These are phyloP conservation scores for Exephanes ischioxanthus DNA, from an alignment of 2,888 invertebrate species.

Conservation along the genomic window DNA sequence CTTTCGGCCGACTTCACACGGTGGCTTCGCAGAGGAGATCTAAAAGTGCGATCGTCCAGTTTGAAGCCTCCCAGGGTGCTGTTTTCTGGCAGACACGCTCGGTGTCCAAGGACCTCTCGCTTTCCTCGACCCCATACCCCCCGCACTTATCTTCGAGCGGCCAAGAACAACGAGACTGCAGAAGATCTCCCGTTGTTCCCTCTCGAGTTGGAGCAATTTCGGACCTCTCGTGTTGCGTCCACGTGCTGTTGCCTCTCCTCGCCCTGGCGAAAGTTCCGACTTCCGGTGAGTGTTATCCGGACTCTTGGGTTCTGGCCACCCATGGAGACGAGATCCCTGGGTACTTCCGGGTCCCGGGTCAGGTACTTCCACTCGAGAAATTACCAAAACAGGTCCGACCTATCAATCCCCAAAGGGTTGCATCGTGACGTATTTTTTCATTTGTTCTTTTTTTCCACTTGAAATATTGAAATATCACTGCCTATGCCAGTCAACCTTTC, in stretches of 20 bases:
- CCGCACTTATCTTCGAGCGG: conserved; percentile 40
- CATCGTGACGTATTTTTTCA: conserved; percentile 7
- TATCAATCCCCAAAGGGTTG: conserved; percentile 50
- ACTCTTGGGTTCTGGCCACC: conserved; percentile 52
- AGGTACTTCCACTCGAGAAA: conserved; percentile 42
- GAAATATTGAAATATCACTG: not conserved
- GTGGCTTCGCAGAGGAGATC: conserved; percentile 45
- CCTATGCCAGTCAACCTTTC: too few relatives aligned
- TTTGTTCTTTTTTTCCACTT: not conserved
- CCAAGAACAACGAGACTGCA: conserved; percentile 42
- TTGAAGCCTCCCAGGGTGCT: conserved; percentile 40
- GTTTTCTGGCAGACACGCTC: conserved; percentile 15
- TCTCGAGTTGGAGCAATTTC: conserved; percentile 44
- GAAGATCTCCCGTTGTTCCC: conserved; percentile 26
- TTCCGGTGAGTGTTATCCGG: conserved; percentile 63
- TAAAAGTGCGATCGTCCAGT: conserved; percentile 18
- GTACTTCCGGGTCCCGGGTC: conserved; percentile 32
- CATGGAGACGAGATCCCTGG: conserved; percentile 43
- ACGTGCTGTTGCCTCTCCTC: conserved; percentile 53
- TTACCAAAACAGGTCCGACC: conserved; percentile 29
- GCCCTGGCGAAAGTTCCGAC: conserved; percentile 51
- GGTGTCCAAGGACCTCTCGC: conserved; percentile 30
- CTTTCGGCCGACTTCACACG: conserved; percentile 13
- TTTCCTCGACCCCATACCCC: conserved; percentile 39
- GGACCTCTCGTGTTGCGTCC: conserved; percentile 55